Percentiles rank a stretch among this genome's conserved stretches.
Evolutionary conservation across 2,888 invertebrate species (phyloP).

Genomic region (Drosophila austrosaltans): DNA sequence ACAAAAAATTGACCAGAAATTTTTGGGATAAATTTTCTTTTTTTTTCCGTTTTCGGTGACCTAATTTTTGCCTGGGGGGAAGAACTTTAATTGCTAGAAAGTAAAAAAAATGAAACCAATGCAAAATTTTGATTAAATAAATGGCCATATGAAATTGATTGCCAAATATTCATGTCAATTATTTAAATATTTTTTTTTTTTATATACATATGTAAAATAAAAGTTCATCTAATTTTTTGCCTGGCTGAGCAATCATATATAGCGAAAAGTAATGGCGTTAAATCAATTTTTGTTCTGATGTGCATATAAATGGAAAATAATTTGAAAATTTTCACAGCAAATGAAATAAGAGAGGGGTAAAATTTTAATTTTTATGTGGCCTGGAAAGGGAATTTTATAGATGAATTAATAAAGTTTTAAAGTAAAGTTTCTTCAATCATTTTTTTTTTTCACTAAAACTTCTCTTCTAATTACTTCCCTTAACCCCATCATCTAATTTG

Average conservation of each 20-base stretch:
- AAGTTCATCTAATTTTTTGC: slow-evolving; percentile 17
- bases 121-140: slow-evolving; percentile 6
- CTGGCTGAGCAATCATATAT: slow-evolving; percentile 19
- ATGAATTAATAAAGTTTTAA: no score
- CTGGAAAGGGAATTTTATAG: no score
- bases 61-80: slow-evolving; percentile 21
- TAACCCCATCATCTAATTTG: no score
- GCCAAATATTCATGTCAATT: slow-evolving; percentile 20
- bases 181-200: not conserved
- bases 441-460: slow-evolving; percentile 15
- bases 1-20: slow-evolving; percentile 1
- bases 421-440: no score
- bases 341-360: not conserved
- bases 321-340: slow-evolving; percentile 14
- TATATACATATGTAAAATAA: not conserved
- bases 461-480: no score
- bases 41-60: slow-evolving; percentile 28
- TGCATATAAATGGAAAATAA: no score
- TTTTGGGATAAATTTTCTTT: not conserved
- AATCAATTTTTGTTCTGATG: slow-evolving; percentile 17
- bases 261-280: slow-evolving; percentile 23
- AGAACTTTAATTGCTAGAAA: not conserved
- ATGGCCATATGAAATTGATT: slow-evolving; percentile 12
- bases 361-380: no score
- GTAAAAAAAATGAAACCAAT: not conserved